Percentiles rank a stretch among this genome's conserved stretches.
Evolutionary conservation across 2,888 invertebrate genomes (phyloP).

Genomic region (Megalurothrips usitatus): DNA sequence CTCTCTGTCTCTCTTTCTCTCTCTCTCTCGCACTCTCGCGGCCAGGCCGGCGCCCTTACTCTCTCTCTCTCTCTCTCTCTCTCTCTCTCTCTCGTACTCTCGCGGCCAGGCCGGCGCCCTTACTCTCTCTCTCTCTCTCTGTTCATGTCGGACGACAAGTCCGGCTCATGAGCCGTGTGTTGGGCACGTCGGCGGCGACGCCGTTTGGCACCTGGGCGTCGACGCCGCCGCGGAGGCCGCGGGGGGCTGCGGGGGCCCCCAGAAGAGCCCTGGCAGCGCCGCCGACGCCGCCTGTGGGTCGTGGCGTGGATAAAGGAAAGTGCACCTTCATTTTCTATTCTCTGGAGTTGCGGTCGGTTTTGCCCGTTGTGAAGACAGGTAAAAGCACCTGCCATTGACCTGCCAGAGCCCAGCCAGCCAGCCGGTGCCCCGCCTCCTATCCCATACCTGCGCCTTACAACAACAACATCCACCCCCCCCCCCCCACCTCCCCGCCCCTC

Average conservation of each 20-base stretch:
- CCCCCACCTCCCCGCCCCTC: neutral
- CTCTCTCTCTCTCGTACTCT: no score
- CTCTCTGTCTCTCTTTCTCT: no score
- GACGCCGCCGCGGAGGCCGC: neutral
- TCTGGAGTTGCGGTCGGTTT: neutral
- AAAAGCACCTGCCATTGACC: neutral
- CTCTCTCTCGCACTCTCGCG: no score
- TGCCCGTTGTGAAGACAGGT: neutral
- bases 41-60: no score
- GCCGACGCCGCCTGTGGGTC: neutral
- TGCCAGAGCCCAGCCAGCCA: neutral
- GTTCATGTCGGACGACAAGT: no score
- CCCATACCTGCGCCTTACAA: neutral
- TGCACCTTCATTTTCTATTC: constrained; percentile 26
- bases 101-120: no score
- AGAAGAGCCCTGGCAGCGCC: neutral
- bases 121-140: no score
- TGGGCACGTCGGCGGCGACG: no score
- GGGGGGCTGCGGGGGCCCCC: no score
- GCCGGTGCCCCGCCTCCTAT: neutral
- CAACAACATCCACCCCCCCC: neutral
- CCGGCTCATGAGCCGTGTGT: no score
- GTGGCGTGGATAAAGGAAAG: neutral
- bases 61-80: no score
- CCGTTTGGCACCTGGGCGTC: neutral